A percentile compares a stretch with the other conserved stretches of the same genome.
These are phyloP conservation scores for Babyrousa celebensis DNA, from an alignment of 2,797 vertebrate species.

Conservation along the genomic window DNA sequence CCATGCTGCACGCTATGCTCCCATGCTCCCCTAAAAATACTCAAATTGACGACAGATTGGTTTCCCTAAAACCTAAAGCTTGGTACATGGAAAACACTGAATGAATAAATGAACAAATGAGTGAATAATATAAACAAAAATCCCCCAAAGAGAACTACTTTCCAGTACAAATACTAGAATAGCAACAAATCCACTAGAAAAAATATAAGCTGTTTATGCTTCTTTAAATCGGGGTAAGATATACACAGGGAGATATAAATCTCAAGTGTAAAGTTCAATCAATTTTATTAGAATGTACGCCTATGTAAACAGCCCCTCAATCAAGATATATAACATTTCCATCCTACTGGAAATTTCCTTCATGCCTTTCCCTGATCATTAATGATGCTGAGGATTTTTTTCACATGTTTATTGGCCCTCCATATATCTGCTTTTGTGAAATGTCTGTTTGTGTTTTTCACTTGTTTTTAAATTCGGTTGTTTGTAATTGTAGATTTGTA, in stretches of 20 bases:
- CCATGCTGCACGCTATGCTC: neutral
- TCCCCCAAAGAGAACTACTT: neutral
- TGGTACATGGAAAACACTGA: neutral
- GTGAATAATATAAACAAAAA: neutral
- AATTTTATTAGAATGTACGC: slow-evolving; percentile 29
- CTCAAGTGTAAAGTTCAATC: neutral
- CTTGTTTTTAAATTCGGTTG: slow-evolving; percentile 16
- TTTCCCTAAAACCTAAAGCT: slow-evolving; percentile 23
- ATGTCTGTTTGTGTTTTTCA: slow-evolving; percentile 37
- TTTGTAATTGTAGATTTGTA: slow-evolving; percentile 34
- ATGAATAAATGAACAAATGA: slow-evolving; percentile 20
- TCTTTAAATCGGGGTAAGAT: slow-evolving; percentile 35
- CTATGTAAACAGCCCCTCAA: neutral
- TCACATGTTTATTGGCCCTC: neutral
- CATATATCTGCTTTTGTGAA: slow-evolving; percentile 43
- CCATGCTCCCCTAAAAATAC: neutral
- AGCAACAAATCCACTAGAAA: slow-evolving; percentile 5
- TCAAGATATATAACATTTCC: neutral
- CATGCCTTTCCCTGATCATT: neutral
- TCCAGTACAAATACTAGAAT: neutral
- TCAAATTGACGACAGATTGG: neutral
- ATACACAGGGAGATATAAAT: neutral
- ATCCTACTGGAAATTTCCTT: neutral
- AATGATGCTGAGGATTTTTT: neutral
- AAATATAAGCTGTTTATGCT: neutral